Evolutionary conservation across 2,113 vertebrate species (phyloP).

Genomic region (Tychaedon coryphoeus): DNA sequence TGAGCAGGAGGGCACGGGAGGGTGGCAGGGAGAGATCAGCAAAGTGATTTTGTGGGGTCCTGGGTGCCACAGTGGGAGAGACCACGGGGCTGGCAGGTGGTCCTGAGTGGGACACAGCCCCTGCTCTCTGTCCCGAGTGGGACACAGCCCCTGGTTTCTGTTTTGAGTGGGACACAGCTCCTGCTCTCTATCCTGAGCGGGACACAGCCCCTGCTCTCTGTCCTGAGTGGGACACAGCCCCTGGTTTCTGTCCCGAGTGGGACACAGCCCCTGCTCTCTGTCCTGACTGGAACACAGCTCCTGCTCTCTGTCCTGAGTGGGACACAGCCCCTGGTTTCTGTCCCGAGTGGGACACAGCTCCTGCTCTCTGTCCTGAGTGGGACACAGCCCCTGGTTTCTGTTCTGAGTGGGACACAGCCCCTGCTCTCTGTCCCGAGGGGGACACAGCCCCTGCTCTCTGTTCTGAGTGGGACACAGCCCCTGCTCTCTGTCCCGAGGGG

Average conservation of each 20-base stretch:
- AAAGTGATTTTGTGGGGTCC: not conserved
- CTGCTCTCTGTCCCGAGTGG: rapidly evolving
- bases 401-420: too few species aligned
- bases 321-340: not conserved
- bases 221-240: not conserved
- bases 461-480: rapidly evolving
- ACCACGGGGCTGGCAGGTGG: not conserved
- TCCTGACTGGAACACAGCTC: too few species aligned
- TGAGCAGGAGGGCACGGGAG: not conserved
- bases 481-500: too few species aligned
- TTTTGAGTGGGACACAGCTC: not conserved
- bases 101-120: rapidly evolving
- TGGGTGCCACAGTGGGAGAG: rapidly evolving
- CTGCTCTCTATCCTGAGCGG: not conserved
- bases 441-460: not conserved
- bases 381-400: too few species aligned
- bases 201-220: not conserved
- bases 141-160: not conserved
- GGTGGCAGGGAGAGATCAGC: not conserved
- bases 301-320: not conserved
- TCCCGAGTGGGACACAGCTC: not conserved
- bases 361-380: too few species aligned
- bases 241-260: not conserved
- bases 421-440: too few species aligned
- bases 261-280: too few species aligned